Conservation (phyloP, 2,797 vertebrate genomes). For the Pangasius larnaudii region DNA sequence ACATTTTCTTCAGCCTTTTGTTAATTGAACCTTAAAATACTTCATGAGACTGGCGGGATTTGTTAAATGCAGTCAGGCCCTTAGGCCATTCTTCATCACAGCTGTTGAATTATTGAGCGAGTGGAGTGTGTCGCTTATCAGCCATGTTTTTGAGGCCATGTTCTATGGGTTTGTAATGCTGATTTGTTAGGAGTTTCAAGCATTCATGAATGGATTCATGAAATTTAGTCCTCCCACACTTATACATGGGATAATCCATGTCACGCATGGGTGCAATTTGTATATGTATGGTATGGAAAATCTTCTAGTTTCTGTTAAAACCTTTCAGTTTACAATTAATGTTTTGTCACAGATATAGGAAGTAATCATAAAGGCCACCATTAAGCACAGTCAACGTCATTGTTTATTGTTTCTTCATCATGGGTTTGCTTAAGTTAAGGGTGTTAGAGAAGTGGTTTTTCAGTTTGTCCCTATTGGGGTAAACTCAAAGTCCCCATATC, state of each 20-base stretch:
- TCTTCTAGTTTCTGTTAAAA: constrained; percentile 2
- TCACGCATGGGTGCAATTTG: not conserved
- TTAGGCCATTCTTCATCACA: constrained; percentile 38
- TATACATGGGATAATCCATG: not conserved
- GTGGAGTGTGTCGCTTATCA: constrained; percentile 41
- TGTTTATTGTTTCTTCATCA: constrained; percentile 12
- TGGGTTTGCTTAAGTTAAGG: not conserved
- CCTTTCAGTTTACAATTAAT: not conserved
- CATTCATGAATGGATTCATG: not conserved
- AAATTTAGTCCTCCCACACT: not conserved
- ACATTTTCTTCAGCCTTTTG: constrained; percentile 36
- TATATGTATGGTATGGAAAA: not conserved
- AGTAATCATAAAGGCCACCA: not conserved
- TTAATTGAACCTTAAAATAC: constrained; percentile 51
- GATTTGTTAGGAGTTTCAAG: not conserved
- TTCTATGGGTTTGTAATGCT: constrained; percentile 26
- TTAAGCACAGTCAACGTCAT: not conserved
- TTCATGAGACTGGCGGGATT: constrained; percentile 51
- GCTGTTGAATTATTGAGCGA: constrained; percentile 52
- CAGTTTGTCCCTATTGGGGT: not conserved
- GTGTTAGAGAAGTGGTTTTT: not conserved
- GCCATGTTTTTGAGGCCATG: constrained; percentile 10
- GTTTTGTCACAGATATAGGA: not conserved
- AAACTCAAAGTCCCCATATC: not conserved
- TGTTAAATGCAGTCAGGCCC: constrained; percentile 47